A percentile compares a stretch with the other conserved stretches of the same genome.
These are phyloP conservation scores for Pterocles gutturalis DNA, from an alignment of 2,113 vertebrate genomes.

Conservation along the genomic window DNA sequence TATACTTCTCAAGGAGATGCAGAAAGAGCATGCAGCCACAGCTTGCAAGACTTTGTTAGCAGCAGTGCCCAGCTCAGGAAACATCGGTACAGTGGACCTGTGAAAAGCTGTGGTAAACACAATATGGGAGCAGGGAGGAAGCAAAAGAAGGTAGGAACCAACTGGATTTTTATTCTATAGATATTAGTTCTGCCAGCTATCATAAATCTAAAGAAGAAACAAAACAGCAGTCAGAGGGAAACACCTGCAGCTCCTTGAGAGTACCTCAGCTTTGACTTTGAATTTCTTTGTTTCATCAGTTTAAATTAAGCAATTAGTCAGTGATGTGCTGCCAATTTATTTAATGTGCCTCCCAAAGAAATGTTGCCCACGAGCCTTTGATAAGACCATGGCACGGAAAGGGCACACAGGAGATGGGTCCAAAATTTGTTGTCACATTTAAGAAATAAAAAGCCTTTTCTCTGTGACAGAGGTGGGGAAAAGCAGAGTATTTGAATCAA, in stretches of 20 bases:
- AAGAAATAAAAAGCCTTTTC: not conserved
- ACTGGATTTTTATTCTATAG: not conserved
- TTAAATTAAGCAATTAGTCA: slow-evolving; percentile 3
- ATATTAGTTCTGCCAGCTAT: not conserved
- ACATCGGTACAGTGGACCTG: accelerated
- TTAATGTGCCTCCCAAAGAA: not conserved
- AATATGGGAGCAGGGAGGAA: too few species aligned
- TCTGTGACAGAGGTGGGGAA: not conserved
- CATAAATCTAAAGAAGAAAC: not conserved
- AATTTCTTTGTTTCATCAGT: not conserved
- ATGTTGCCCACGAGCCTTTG: not conserved
- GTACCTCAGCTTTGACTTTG: not conserved
- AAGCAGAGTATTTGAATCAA: not conserved
- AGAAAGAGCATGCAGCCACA: not conserved
- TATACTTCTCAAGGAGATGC: not conserved
- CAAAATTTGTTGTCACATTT: not conserved
- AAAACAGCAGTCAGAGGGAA: slow-evolving; percentile 17
- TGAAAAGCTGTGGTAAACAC: not conserved
- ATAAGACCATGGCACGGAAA: not conserved
- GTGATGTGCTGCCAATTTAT: not conserved
- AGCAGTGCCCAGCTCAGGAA: not conserved
- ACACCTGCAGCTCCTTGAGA: slow-evolving; percentile 45
- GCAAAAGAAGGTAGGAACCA: not conserved
- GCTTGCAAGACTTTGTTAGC: not conserved
- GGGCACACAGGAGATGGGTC: not conserved